Percentiles rank a stretch among this genome's conserved stretches.
These are phyloP conservation scores for Mesoligia furuncula DNA, from an alignment of 2,888 invertebrate genomes.

Conservation along the genomic window DNA sequence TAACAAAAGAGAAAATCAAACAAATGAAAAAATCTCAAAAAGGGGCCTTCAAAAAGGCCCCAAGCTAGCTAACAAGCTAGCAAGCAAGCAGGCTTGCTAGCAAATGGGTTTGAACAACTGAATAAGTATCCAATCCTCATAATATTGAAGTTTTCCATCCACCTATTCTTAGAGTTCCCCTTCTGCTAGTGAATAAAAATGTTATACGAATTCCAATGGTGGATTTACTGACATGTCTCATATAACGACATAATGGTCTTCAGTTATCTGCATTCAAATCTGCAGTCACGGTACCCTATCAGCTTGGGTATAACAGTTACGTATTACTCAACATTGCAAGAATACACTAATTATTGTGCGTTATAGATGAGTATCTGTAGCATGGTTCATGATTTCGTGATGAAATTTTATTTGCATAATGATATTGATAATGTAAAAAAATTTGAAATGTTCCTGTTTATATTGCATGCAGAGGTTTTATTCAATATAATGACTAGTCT, in stretches of 20 bases:
- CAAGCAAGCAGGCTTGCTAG: neutral
- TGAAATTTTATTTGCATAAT: constrained; percentile 43
- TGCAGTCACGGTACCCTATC: constrained; percentile 27
- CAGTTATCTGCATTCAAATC: constrained; percentile 26
- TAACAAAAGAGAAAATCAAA: neutral
- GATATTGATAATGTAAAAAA: neutral
- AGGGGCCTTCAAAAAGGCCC: neutral
- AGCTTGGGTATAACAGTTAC: constrained; percentile 28
- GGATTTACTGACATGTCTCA: neutral
- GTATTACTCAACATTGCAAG: constrained; percentile 43
- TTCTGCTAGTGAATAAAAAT: neutral
- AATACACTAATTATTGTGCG: constrained; percentile 54
- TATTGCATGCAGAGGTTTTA: neutral
- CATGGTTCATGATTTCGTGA: constrained; percentile 47
- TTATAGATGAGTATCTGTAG: constrained; percentile 45
- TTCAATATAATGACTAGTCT: neutral
- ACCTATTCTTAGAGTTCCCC: neutral
- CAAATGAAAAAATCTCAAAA: neutral
- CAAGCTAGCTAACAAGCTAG: too few species aligned
- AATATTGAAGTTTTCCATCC: neutral
- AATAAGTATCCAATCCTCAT: neutral
- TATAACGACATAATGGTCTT: constrained; percentile 20
- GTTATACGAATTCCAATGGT: neutral
- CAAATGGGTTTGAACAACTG: neutral
- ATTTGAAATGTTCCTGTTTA: neutral